Evolutionary conservation across 1,140 invertebrate genomes (phyloP).

Genomic region (Trachymyrmex cornetzi): DNA sequence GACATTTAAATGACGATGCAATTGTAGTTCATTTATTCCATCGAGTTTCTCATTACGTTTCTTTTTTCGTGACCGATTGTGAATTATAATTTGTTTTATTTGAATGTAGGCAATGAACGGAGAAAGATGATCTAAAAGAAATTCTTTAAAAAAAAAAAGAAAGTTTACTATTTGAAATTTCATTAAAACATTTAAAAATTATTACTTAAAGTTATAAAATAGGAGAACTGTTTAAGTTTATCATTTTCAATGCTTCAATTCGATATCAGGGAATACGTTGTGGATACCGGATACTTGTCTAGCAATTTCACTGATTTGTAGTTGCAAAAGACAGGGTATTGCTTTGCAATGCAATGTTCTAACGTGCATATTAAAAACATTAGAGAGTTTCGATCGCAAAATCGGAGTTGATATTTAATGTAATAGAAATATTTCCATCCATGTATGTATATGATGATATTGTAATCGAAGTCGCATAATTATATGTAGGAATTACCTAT

Average conservation of each 20-base stretch:
- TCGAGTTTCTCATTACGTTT: not conserved
- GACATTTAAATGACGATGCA: not conserved
- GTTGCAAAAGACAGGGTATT: not conserved
- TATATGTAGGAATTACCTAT: not conserved
- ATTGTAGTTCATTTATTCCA: not conserved
- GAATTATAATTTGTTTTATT: not conserved
- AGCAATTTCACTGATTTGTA: not conserved
- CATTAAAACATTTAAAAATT: not conserved
- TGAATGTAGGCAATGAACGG: not conserved
- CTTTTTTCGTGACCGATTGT: not conserved
- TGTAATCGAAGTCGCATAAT: not conserved
- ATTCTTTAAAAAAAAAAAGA: not conserved
- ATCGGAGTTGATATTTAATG: not conserved
- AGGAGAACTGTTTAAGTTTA: not conserved
- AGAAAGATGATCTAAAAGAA: not conserved
- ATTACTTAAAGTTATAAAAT: not conserved
- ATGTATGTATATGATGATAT: not conserved
- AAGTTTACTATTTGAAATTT: no score
- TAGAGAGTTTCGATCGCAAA: not conserved
- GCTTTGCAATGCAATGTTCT: not conserved
- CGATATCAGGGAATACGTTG: not conserved
- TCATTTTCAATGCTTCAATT: conserved; percentile 28
- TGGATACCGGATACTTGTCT: not conserved
- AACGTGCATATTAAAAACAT: not conserved
- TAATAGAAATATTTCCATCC: not conserved